Conservation (phyloP, 2,113 vertebrate genomes). For the Clarias magur region DNA sequence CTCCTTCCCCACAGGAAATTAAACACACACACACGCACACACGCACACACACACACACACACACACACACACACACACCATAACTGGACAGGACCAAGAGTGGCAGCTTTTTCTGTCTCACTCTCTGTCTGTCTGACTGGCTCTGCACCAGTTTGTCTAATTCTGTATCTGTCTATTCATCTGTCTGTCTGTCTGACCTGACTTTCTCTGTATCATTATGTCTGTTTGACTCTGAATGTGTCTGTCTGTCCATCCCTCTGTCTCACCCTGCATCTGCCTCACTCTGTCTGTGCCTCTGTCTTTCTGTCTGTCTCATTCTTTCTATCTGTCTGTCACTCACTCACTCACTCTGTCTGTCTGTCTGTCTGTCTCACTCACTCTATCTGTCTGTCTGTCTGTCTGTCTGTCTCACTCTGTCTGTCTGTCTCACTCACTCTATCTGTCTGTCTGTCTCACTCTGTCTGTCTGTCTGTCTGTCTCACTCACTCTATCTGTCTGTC, state of each 20-base stretch:
- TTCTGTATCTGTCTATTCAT: background rate
- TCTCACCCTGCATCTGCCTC: background rate
- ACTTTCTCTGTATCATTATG: too few relatives aligned
- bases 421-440: background rate
- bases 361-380: too few relatives aligned
- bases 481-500: too few relatives aligned
- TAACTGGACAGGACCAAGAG: too few relatives aligned
- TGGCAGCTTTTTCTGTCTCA: background rate
- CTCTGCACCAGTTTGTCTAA: background rate
- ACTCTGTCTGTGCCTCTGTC: background rate
- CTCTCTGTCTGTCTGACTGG: background rate
- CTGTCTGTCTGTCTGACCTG: too few relatives aligned
- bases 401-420: background rate
- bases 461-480: background rate
- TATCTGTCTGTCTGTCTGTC: too few relatives aligned
- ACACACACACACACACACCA: background rate
- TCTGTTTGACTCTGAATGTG: too few relatives aligned
- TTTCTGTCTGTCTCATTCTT: too few relatives aligned
- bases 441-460: too few relatives aligned
- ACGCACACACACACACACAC: too few relatives aligned
- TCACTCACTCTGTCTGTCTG: too few relatives aligned
- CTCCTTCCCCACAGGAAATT: background rate
- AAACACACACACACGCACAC: background rate
- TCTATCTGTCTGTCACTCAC: too few relatives aligned
- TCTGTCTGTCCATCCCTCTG: background rate